Base-by-base conservation (phyloP, 2,888 invertebrate genomes). In the Lepetodrilus schrolli region DNA sequence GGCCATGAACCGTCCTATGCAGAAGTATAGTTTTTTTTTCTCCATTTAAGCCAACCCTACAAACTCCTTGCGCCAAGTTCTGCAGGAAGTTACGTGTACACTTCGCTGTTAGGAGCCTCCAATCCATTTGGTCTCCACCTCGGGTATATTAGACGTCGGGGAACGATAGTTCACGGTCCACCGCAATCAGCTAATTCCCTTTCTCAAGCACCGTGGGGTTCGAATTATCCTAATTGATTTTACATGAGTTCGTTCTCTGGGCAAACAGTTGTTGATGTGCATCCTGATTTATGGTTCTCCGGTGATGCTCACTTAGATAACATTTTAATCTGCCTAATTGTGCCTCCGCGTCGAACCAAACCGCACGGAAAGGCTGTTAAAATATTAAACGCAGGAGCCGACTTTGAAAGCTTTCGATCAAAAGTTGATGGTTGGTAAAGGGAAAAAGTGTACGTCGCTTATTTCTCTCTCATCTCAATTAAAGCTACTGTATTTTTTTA, bases 101-200 rank as follows among this genome's bases (percentile, higher is more conserved):
- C n/a, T n/a, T n/a, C n/a, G n/a, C n/a, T n/a, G n/a, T n/a, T n/a
- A n/a, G n/a, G n/a, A n/a, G n/a, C n/a, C n/a, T n/a, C n/a, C n/a
- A n/a, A n/a, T n/a, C n/a, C n/a, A n/a, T n/a, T n/a, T n/a, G n/a
- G n/a, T n/a, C n/a, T 20, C 65, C 34, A 65, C 48, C 70, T 36
- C 66, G 65, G 66, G 65, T 43, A 70, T 26, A 50, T 30, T 30
- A 50, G 70, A 49, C 72, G 66, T 37, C 30, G 72, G 72, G 65
- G 72, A 72, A 37, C 49, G 21, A 47, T 73, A n/a, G 68, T 68
- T 73, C 51, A 48, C 51, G 47, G 68, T 30, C 36, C 30, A 48
- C 49, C 49, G 69, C 73, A 73, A 73, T 73, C 73, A 68, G 36
- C 68, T 73, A 73, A 73, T 73, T 73, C 73, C 51, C 68, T 73